Evolutionary conservation across 2,113 vertebrate species (phyloP).

Genomic region (Sitta europaea): DNA sequence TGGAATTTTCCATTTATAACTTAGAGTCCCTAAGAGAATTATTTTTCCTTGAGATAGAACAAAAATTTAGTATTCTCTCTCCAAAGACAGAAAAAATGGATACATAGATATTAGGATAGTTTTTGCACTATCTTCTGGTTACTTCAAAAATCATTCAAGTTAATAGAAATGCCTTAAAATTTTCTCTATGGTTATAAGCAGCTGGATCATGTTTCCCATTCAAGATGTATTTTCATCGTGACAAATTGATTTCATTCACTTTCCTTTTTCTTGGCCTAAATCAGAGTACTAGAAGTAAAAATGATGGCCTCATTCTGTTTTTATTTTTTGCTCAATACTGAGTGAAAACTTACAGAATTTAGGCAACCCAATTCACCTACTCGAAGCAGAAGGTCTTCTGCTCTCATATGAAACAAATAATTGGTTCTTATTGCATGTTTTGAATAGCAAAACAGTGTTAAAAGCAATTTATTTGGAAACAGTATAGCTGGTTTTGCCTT

Average conservation of each 20-base stretch:
- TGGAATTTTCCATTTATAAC: background rate
- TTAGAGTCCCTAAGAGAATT: background rate
- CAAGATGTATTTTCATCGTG: background rate
- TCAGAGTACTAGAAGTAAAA: background rate
- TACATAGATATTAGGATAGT: background rate
- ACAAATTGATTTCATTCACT: background rate
- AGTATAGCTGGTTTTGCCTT: background rate
- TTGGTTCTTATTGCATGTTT: background rate
- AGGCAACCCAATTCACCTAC: background rate
- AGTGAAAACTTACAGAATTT: background rate
- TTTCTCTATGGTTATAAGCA: background rate
- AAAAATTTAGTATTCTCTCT: background rate
- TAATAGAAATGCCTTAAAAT: background rate
- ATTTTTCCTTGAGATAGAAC: background rate
- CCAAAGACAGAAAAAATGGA: background rate
- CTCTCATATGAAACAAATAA: background rate
- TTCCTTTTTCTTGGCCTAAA: background rate
- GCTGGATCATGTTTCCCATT: background rate
- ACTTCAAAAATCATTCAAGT: background rate
- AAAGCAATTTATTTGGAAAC: background rate
- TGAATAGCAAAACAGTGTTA: background rate
- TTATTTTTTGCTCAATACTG: background rate
- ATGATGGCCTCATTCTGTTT: background rate
- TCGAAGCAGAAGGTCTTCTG: background rate
- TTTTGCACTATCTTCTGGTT: background rate